These are phyloP conservation scores for Cossypha heuglini DNA, from an alignment of 2,797 vertebrate genomes.

Conservation along the genomic window DNA sequence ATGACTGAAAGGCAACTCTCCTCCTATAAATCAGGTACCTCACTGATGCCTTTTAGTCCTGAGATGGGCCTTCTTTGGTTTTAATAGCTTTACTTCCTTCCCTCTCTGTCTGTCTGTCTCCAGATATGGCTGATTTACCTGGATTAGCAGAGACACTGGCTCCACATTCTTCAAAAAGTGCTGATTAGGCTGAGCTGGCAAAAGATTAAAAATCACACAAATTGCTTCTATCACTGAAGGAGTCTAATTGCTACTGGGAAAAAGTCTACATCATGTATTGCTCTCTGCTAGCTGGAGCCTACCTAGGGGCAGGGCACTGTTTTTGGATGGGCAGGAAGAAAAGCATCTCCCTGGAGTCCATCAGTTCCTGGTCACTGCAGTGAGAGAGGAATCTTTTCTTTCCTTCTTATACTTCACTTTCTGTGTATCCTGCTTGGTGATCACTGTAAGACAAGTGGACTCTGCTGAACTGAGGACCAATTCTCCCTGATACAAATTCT, in stretches of 20 bases:
- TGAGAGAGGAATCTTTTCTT: not conserved
- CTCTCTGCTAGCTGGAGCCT: not conserved
- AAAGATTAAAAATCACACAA: conserved; percentile 69
- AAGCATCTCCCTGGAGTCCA: not conserved
- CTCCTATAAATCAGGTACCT: conserved; percentile 64
- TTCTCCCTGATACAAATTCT: not conserved
- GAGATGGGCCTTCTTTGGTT: conserved; percentile 35
- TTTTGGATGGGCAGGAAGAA: not conserved
- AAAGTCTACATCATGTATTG: conserved; percentile 3
- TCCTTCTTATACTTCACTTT: not conserved
- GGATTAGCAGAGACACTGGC: conserved; percentile 68
- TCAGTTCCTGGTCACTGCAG: not conserved
- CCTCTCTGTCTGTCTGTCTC: conserved; percentile 64
- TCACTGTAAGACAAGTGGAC: not conserved
- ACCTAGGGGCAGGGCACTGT: not conserved
- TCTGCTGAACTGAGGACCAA: not conserved
- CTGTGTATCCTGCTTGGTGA: not conserved
- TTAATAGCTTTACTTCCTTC: conserved; percentile 63
- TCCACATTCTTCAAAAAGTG: conserved; percentile 67
- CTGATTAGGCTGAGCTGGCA: conserved; percentile 65
- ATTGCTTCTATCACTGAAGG: conserved; percentile 68
- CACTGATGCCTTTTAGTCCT: conserved; percentile 33
- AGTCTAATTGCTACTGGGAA: conserved; percentile 38
- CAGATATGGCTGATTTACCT: conserved; percentile 72
- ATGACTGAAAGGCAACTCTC: conserved; percentile 65